These are phyloP conservation scores for Pseudomyrmex concolor DNA, from an alignment of 1,140 invertebrate species.

Conservation along the genomic window DNA sequence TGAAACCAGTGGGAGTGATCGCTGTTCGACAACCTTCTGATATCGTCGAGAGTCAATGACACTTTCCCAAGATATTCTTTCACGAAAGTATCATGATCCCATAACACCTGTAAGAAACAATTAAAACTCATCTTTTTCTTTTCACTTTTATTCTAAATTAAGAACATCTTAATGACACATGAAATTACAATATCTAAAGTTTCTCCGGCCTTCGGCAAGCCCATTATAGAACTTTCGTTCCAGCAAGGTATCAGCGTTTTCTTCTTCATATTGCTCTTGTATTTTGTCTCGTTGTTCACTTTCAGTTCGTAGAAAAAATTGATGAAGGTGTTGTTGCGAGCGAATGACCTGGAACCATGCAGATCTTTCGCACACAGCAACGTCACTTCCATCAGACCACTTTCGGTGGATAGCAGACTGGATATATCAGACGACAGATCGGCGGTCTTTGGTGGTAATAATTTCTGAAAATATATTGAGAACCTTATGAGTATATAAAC, in stretches of 20 bases:
- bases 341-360: slow-evolving; percentile 55
- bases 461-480: slow-evolving; percentile 73
- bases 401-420: slow-evolving; percentile 80
- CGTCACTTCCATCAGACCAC: slow-evolving; percentile 83
- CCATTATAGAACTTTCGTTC: slow-evolving; percentile 86
- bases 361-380: slow-evolving; percentile 80
- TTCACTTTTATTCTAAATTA: not conserved
- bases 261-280: slow-evolving; percentile 86
- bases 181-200: slow-evolving; percentile 84
- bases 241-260: slow-evolving; percentile 87
- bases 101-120: slow-evolving; percentile 81
- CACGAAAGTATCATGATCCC: slow-evolving; percentile 86
- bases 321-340: slow-evolving; percentile 85
- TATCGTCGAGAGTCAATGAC: slow-evolving; percentile 83
- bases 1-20: slow-evolving; percentile 82
- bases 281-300: slow-evolving; percentile 85
- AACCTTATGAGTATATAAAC: not conserved
- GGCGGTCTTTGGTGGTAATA: slow-evolving; percentile 79
- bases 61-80: slow-evolving; percentile 86
- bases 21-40: slow-evolving; percentile 82
- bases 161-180: not conserved
- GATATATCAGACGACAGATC: slow-evolving; percentile 81
- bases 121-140: slow-evolving; percentile 31
- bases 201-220: slow-evolving; percentile 82
- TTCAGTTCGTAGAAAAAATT: slow-evolving; percentile 86